Evolutionary conservation across 1,140 invertebrate species (phyloP).

Genomic region (Ceratina japonica): DNA sequence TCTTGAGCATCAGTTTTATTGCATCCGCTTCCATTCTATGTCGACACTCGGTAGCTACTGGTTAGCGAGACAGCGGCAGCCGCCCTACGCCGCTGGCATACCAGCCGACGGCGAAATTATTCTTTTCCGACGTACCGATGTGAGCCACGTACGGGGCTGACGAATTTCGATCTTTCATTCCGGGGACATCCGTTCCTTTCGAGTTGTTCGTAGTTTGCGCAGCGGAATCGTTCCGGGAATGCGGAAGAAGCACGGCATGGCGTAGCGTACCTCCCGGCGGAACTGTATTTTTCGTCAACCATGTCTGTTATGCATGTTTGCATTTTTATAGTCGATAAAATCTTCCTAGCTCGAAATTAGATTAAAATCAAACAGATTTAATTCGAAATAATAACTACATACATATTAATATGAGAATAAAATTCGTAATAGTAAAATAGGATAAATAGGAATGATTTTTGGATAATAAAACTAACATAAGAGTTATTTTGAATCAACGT

Average conservation of each 20-base stretch:
- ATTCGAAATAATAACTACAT: too few relatives aligned
- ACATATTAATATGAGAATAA: too few relatives aligned
- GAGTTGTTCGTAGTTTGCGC: conserved; percentile 34
- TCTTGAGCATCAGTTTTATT: conserved; percentile 8
- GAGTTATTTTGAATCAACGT: background rate
- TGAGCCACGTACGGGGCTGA: conserved; percentile 29
- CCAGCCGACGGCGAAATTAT: conserved; percentile 25
- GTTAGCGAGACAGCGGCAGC: conserved; percentile 1
- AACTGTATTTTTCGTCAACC: background rate
- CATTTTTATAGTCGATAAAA: too few relatives aligned
- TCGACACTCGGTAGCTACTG: conserved; percentile 10
- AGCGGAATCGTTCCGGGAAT: conserved; percentile 23
- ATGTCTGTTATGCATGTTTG: too few relatives aligned
- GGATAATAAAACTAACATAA: background rate
- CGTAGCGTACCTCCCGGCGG: background rate
- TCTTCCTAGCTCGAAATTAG: too few relatives aligned
- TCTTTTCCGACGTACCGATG: conserved; percentile 23
- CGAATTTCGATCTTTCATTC: conserved; percentile 44
- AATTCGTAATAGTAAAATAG: too few relatives aligned
- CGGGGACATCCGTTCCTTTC: conserved; percentile 32
- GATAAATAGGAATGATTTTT: too few relatives aligned
- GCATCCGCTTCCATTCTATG: background rate
- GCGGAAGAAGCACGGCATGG: conserved; percentile 16
- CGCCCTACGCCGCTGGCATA: conserved; percentile 16
- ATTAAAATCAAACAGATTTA: too few relatives aligned